Conservation (phyloP, 2,797 vertebrate genomes). For the Syngnathus acus region DNA sequence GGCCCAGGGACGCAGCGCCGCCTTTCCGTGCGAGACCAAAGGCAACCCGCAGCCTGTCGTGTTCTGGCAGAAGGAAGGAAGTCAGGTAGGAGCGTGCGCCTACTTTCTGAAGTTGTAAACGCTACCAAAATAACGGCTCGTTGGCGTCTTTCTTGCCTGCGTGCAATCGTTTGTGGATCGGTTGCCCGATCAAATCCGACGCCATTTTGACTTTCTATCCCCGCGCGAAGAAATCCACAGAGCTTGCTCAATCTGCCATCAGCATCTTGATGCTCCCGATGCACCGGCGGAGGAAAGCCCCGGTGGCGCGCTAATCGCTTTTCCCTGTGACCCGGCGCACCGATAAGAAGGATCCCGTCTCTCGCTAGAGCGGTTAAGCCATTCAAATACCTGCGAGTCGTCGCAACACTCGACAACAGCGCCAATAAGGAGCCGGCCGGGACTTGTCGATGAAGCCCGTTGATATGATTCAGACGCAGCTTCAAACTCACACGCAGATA, state of each 20-base stretch:
- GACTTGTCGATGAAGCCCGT: conserved; percentile 58
- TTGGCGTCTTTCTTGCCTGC: no score
- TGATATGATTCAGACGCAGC: conserved; percentile 59
- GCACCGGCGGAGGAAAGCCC: conserved; percentile 30
- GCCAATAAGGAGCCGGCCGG: conserved; percentile 64
- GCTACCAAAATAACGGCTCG: no score
- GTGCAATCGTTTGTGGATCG: neutral
- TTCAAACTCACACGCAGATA: conserved; percentile 35
- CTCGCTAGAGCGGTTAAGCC: conserved; percentile 51
- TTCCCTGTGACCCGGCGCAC: conserved; percentile 45
- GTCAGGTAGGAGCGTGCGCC: conserved; percentile 77
- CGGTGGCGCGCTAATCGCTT: conserved; percentile 55
- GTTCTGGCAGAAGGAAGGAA: conserved; percentile 99
- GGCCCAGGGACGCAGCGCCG: conserved; percentile 88
- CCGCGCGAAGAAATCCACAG: conserved; percentile 7
- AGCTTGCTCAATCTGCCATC: conserved; percentile 41
- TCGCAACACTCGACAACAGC: conserved; percentile 48
- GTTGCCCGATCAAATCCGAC: neutral
- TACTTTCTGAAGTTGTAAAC: no score
- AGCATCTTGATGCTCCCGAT: conserved; percentile 42
- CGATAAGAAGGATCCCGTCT: conserved; percentile 61
- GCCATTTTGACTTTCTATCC: conserved; percentile 12
- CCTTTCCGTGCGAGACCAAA: conserved; percentile 96
- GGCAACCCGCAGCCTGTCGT: conserved; percentile 97
- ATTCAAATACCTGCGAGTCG: conserved; percentile 61